Conservation (phyloP, 2,113 vertebrate genomes). For the Pangasianodon hypophthalmus region DNA sequence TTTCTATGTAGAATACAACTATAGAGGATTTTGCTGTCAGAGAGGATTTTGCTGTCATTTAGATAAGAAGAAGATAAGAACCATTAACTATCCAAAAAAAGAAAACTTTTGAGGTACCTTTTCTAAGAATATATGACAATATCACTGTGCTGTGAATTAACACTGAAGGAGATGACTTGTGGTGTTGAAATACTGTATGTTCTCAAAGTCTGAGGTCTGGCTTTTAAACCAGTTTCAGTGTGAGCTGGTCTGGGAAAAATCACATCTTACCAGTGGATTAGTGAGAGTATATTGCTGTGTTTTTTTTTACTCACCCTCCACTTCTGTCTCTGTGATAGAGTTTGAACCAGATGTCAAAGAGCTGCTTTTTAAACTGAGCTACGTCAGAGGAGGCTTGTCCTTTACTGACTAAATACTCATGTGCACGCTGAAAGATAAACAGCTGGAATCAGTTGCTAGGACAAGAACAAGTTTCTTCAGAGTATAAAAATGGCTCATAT, state of each 20-base stretch:
- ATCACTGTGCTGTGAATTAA: not conserved
- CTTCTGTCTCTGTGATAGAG: conserved; percentile 77
- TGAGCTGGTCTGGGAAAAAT: too few species aligned
- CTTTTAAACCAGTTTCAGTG: too few species aligned
- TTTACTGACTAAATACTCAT: conserved; percentile 78
- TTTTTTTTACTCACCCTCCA: conserved; percentile 72
- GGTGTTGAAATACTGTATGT: not conserved
- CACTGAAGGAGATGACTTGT: not conserved
- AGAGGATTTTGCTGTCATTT: not conserved
- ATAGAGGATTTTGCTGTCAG: not conserved
- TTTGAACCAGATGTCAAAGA: conserved; percentile 85
- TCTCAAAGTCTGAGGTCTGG: too few species aligned
- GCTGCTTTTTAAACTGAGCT: conserved; percentile 78
- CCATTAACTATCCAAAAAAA: not conserved
- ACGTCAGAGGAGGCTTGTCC: conserved; percentile 65
- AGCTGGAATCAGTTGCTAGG: not conserved
- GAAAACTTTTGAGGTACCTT: not conserved
- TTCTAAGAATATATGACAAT: not conserved
- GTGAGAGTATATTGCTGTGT: not conserved
- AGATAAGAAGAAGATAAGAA: not conserved
- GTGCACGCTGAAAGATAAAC: conserved; percentile 70
- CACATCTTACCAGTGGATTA: too few species aligned
- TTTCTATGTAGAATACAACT: not conserved
- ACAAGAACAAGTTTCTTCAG: not conserved
- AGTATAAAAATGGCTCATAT: not conserved